phyloP scores from a whole-genome alignment of 1,140 invertebrate species.

The Drosophila subpulchrella region DNA sequence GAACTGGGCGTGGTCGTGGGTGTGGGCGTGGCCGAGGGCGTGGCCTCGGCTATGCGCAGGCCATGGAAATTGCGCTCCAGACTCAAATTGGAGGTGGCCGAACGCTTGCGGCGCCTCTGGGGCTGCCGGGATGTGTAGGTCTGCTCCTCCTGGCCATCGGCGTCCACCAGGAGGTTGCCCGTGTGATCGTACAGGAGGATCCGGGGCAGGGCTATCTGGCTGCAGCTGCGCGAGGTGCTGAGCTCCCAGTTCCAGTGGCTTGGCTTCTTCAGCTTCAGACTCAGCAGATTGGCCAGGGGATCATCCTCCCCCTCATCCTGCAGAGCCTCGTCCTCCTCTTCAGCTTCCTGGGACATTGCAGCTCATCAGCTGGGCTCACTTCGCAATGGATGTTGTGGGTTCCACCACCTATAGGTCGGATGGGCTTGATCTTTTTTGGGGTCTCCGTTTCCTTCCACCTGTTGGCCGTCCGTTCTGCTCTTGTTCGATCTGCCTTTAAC shows the following conservation, averaged over 20 bases:
- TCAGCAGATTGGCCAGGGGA: conserved; percentile 75
- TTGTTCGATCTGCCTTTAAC: conserved; percentile 36
- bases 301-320: conserved; percentile 37
- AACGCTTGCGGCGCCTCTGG: conserved; percentile 43
- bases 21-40: conserved; percentile 44
- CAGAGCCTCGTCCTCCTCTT: conserved; percentile 1
- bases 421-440: conserved; percentile 1
- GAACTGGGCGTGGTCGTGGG: conserved; percentile 45
- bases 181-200: conserved; percentile 85
- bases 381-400: no score
- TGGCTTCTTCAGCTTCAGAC: conserved; percentile 85
- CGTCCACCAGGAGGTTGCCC: conserved; percentile 84
- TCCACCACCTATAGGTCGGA: no score
- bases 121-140: conserved; percentile 39
- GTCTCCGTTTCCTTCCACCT: conserved; percentile 44
- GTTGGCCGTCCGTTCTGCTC: conserved; percentile 46
- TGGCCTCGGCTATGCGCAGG: conserved; percentile 67
- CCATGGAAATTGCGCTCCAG: conserved; percentile 65
- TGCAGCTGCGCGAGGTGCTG: conserved; percentile 85
- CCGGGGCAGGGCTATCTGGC: conserved; percentile 85
- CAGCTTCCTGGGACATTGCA: conserved; percentile 53
- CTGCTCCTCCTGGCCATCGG: conserved; percentile 55
- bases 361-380: not conserved
- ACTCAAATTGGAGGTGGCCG: conserved; percentile 58
- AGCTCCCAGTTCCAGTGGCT: conserved; percentile 86